Evolutionary conservation across 2,797 vertebrate genomes (phyloP).

Genomic region (Melanitta fusca): DNA sequence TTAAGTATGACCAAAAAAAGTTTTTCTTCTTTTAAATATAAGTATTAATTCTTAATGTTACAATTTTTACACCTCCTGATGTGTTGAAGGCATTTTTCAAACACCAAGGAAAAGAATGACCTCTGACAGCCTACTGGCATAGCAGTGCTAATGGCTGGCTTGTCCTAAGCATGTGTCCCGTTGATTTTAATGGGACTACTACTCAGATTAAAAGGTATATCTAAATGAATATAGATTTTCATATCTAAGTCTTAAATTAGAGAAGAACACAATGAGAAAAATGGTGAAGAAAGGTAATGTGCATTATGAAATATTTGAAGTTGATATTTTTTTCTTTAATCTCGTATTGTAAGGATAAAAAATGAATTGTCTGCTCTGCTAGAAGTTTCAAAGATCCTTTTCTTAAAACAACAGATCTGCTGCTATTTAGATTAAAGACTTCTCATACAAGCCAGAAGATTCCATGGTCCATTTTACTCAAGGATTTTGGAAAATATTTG

Average conservation of each 20-base stretch:
- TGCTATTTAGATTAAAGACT: constrained; percentile 22
- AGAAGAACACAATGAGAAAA: not conserved
- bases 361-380: not conserved
- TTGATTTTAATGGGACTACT: not conserved
- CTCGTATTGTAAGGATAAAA: not conserved
- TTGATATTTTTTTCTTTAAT: not conserved
- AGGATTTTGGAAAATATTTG: constrained; percentile 10
- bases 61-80: not conserved
- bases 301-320: not conserved
- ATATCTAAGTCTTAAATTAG: not conserved
- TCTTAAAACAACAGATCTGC: not conserved
- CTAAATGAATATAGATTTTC: not conserved
- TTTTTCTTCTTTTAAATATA: not conserved
- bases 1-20: not conserved
- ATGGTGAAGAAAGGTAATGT: not conserved
- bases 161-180: not conserved
- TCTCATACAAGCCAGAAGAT: not conserved
- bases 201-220: not conserved
- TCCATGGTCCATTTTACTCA: not conserved
- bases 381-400: constrained; percentile 5
- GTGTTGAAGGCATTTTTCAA: not conserved
- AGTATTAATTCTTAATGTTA: not conserved
- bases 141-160: not conserved
- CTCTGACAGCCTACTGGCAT: not conserved
- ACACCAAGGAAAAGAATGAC: not conserved